Percentiles rank a stretch among this genome's conserved stretches.
These are phyloP conservation scores for Nemurella pictetii DNA, from an alignment of 2,888 invertebrate species.

Conservation along the genomic window DNA sequence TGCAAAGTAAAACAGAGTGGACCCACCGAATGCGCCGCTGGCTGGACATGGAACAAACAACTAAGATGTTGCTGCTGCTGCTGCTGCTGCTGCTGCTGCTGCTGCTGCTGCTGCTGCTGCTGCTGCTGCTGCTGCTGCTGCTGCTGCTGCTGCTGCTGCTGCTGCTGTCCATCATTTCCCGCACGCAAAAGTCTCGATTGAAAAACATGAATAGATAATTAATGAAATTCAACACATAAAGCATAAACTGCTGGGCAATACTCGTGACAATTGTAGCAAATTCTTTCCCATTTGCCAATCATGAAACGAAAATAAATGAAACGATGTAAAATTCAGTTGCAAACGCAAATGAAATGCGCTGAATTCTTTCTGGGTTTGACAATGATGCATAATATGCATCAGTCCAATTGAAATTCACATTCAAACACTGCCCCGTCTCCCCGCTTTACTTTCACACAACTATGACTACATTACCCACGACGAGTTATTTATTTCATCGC, in stretches of 20 bases:
- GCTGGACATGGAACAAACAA: not conserved
- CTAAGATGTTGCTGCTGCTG: not conserved
- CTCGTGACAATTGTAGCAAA: not conserved
- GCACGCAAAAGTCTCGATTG: not conserved
- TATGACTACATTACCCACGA: not conserved
- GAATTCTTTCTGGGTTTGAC: not conserved
- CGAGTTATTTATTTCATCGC: not conserved
- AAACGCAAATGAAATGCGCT: not conserved
- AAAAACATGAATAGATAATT: not conserved
- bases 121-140: not conserved
- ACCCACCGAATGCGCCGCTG: not conserved
- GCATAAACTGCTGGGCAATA: not conserved
- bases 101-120: not conserved
- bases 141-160: not conserved
- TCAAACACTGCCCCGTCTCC: not conserved
- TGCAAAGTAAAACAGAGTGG: not conserved
- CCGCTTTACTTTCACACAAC: not conserved
- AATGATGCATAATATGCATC: not conserved
- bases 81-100: not conserved
- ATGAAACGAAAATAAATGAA: not conserved
- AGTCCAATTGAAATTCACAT: not conserved
- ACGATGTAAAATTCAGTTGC: not conserved
- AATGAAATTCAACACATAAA: not conserved
- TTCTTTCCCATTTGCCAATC: not conserved
- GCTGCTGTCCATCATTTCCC: not conserved